Conservation (phyloP, 2,888 invertebrate genomes). For the Zygothrica quintamaculata region DNA sequence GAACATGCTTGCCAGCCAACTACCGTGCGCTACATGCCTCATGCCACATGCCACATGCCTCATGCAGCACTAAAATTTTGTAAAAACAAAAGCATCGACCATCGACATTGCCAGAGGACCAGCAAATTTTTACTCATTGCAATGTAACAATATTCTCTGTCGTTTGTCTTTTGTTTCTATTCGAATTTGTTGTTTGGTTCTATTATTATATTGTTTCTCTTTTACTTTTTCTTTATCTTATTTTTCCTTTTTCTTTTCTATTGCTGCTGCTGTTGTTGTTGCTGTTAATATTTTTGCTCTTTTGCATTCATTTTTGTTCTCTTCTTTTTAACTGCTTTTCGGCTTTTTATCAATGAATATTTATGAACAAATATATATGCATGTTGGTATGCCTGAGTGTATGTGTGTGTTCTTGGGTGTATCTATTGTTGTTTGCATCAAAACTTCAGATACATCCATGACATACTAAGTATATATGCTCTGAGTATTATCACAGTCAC, state of each 20-base stretch:
- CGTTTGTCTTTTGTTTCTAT: slow-evolving; percentile 23
- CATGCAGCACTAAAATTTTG: slow-evolving; percentile 30
- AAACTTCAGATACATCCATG: no score
- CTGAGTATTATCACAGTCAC: no score
- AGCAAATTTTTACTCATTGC: slow-evolving; percentile 39
- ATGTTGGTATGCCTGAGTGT: no score
- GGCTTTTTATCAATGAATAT: slow-evolving; percentile 47
- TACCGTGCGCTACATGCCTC: slow-evolving; percentile 16
- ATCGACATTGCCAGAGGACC: slow-evolving; percentile 38
- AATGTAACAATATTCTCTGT: slow-evolving; percentile 40
- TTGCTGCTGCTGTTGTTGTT: no score
- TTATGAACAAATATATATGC: slow-evolving; percentile 29
- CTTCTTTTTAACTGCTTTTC: slow-evolving; percentile 5
- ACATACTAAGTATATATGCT: no score
- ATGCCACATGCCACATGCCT: slow-evolving; percentile 19
- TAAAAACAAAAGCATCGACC: slow-evolving; percentile 49
- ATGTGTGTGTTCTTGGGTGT: no score
- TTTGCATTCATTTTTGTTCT: no score
- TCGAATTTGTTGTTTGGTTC: slow-evolving; percentile 15
- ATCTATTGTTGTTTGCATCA: no score
- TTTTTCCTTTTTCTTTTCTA: not conserved
- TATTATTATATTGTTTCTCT: slow-evolving; percentile 12
- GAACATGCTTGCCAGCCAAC: not conserved
- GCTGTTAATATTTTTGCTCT: no score
- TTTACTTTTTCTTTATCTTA: not conserved